phyloP scores from a whole-genome alignment of 2,888 invertebrate genomes.

The Elysia crispata region DNA sequence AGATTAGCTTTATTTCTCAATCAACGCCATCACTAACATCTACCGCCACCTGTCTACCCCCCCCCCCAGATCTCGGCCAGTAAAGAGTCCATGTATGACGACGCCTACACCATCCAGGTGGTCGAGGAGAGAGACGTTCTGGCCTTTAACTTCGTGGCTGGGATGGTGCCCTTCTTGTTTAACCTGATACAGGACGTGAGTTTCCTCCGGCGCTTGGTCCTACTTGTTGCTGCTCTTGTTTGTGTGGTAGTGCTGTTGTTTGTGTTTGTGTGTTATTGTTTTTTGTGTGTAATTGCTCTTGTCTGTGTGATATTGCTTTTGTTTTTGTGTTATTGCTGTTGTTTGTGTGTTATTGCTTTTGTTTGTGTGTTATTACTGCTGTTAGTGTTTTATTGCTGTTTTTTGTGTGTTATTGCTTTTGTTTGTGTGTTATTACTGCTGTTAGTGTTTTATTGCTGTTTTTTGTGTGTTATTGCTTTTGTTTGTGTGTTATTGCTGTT shows the following conservation, averaged over 20 bases:
- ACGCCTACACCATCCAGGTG: slow-evolving; percentile 75
- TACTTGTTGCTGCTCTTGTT: neutral
- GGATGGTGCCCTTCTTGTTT: slow-evolving; percentile 76
- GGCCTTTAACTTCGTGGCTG: slow-evolving; percentile 76
- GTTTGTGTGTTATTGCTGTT: too few relatives aligned
- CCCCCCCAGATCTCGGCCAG: slow-evolving; percentile 72
- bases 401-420: too few relatives aligned
- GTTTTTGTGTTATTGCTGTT: too few relatives aligned
- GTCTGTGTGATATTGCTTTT: too few relatives aligned
- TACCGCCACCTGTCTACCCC: neutral
- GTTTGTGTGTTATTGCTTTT: too few relatives aligned
- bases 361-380: too few relatives aligned
- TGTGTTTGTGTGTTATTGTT: too few relatives aligned
- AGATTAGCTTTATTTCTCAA: neutral
- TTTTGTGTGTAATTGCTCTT: too few relatives aligned
- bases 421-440: too few relatives aligned
- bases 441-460: too few relatives aligned
- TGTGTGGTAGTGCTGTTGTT: neutral
- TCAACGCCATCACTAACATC: neutral
- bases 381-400: too few relatives aligned
- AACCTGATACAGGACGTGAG: slow-evolving; percentile 76
- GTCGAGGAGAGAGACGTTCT: slow-evolving; percentile 67
- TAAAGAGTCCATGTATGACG: slow-evolving; percentile 76
- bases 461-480: too few relatives aligned
- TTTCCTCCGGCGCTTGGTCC: slow-evolving; percentile 3